A percentile compares a stretch with the other conserved stretches of the same genome.
phyloP scores from a whole-genome alignment of 2,113 vertebrate species.

The Condylura cristata region DNA sequence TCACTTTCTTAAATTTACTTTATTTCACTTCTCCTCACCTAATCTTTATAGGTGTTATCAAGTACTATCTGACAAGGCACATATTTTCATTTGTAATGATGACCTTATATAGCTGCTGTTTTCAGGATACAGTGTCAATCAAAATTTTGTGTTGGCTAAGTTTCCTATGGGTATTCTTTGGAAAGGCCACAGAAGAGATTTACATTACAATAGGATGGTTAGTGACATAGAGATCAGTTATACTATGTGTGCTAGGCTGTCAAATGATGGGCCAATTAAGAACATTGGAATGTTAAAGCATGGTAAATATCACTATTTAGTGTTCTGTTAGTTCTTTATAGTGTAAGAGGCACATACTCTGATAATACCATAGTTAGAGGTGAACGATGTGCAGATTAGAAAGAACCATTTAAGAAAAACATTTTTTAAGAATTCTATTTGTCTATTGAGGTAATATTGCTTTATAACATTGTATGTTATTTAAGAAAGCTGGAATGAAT shows the following conservation, averaged over 20 bases:
- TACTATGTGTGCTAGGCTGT: neutral
- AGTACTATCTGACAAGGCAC: neutral
- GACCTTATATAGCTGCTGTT: conserved; percentile 2
- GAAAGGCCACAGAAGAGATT: conserved; percentile 47
- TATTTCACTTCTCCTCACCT: neutral
- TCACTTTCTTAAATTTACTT: too few relatives aligned
- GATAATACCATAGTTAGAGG: neutral
- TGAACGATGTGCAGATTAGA: neutral
- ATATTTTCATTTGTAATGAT: conserved; percentile 61
- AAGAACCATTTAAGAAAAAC: conserved; percentile 22
- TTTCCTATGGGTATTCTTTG: neutral
- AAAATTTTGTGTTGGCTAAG: neutral
- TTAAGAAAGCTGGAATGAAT: neutral
- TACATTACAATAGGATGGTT: neutral
- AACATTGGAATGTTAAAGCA: neutral
- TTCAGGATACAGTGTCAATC: conserved; percentile 54
- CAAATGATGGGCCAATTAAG: neutral
- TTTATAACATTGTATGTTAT: too few relatives aligned
- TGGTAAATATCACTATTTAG: neutral
- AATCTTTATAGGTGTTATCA: conserved; percentile 40
- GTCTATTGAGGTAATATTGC: too few relatives aligned
- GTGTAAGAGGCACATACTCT: neutral
- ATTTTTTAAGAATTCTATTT: neutral
- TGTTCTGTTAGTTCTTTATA: neutral
- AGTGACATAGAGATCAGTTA: neutral